These are phyloP conservation scores for Hetaerina americana DNA, from an alignment of 1,140 invertebrate genomes.

Conservation along the genomic window DNA sequence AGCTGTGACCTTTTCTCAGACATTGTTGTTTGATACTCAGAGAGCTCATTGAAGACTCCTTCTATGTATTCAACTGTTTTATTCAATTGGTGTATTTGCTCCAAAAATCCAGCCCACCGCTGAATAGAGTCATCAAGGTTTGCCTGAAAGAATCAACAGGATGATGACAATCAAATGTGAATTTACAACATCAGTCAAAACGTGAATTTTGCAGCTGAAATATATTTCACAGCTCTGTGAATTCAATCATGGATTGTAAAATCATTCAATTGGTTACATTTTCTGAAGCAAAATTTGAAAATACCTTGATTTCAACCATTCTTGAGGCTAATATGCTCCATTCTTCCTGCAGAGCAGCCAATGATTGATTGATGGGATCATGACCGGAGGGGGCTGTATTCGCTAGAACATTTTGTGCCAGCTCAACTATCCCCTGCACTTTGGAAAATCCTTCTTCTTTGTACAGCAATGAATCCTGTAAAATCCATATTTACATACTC, in stretches of 20 bases:
- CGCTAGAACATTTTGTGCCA: constrained; percentile 80
- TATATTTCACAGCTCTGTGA: not conserved
- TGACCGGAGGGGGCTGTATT: constrained; percentile 84
- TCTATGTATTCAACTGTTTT: constrained; percentile 72
- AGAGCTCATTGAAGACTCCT: constrained; percentile 52
- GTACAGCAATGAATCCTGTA: constrained; percentile 65
- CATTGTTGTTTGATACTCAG: constrained; percentile 62
- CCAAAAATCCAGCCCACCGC: constrained; percentile 75
- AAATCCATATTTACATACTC: too few species aligned
- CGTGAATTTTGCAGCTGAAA: too few species aligned
- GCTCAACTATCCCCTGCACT: constrained; percentile 71
- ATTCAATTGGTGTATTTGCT: constrained; percentile 72
- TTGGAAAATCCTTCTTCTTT: constrained; percentile 87
- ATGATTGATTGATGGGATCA: constrained; percentile 65
- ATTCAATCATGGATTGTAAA: not conserved
- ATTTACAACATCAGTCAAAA: too few species aligned
- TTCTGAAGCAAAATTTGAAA: not conserved
- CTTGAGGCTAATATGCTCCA: constrained; percentile 76
- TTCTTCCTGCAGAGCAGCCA: constrained; percentile 73
- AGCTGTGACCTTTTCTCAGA: constrained; percentile 73
- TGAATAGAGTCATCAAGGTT: constrained; percentile 79
- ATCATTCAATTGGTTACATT: not conserved
- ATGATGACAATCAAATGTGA: not conserved
- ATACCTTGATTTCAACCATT: constrained; percentile 72
- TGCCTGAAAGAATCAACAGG: constrained; percentile 26